phyloP scores from a whole-genome alignment of 2,113 vertebrate species.

The Python bivittatus region DNA sequence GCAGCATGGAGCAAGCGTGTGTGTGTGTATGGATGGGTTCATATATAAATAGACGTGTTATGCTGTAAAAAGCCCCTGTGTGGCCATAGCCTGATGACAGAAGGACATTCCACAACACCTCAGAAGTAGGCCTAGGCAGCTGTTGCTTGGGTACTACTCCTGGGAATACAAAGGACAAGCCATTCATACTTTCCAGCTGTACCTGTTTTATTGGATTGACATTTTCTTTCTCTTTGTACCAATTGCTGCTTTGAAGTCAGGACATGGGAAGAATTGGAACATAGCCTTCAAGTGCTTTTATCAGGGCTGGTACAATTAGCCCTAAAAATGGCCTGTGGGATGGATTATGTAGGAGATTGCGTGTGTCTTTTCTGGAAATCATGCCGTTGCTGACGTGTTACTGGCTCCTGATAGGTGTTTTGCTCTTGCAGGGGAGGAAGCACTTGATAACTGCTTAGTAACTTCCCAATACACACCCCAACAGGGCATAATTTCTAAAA shows the following conservation, averaged over 20 bases:
- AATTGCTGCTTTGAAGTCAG: neutral
- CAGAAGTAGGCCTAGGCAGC: constrained; percentile 10
- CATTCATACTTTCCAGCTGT: constrained; percentile 3
- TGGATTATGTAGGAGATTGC: neutral
- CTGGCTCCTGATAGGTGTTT: constrained; percentile 12
- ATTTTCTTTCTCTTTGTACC: neutral
- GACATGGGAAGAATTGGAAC: neutral
- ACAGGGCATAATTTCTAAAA: constrained; percentile 15
- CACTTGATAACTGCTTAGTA: constrained; percentile 28
- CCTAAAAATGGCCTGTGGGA: neutral
- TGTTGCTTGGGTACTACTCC: constrained; percentile 11
- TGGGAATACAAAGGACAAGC: neutral
- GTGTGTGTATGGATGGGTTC: neutral
- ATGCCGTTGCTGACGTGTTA: neutral
- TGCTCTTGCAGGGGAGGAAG: neutral
- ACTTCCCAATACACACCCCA: neutral
- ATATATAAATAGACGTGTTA: constrained; percentile 32
- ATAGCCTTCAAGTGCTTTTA: neutral
- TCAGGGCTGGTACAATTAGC: neutral
- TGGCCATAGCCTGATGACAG: constrained; percentile 24
- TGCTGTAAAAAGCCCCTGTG: constrained; percentile 18
- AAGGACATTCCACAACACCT: constrained; percentile 18
- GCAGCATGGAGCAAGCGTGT: constrained; percentile 2
- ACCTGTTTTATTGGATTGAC: neutral
- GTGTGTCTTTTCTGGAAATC: neutral